These are phyloP conservation scores for Diadema setosum DNA, from an alignment of 35 echinoderm and acorn worm genomes.

Conservation along the genomic window DNA sequence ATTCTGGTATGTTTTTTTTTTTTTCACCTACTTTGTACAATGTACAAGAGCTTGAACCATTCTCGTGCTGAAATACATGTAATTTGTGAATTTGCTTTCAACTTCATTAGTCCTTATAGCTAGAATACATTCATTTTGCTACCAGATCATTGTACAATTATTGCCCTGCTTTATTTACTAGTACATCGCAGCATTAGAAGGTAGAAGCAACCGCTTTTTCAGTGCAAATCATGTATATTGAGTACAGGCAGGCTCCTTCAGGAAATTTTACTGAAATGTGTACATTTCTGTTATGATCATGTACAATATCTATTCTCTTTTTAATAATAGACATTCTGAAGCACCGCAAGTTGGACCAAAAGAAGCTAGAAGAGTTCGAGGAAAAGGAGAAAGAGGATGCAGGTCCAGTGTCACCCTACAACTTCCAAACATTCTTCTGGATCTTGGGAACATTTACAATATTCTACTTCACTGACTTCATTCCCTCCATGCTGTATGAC, in stretches of 20 bases:
- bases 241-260: not conserved
- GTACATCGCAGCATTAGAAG: too few relatives aligned
- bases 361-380: slow-evolving; percentile 37
- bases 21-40: too few relatives aligned
- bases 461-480: slow-evolving; percentile 70
- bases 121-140: too few relatives aligned
- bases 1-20: too few relatives aligned
- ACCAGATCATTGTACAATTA: too few relatives aligned
- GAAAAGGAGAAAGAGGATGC: not conserved
- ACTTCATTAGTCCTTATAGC: too few relatives aligned
- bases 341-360: not conserved
- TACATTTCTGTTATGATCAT: not conserved
- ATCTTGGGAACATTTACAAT: slow-evolving; percentile 56
- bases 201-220: too few relatives aligned
- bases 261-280: not conserved
- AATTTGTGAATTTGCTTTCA: too few relatives aligned
- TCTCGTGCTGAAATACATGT: too few relatives aligned
- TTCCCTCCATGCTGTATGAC: slow-evolving; percentile 38
- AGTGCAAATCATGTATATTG: not conserved
- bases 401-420: slow-evolving; percentile 57
- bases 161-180: too few relatives aligned
- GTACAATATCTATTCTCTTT: not conserved
- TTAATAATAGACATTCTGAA: not conserved
- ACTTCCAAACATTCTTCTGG: slow-evolving; percentile 78
- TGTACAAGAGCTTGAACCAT: too few relatives aligned